Evolutionary conservation across 1,140 invertebrate species (phyloP), one percentile per base, ranked within the genome.

Genomic region (Samia ricini): DNA sequence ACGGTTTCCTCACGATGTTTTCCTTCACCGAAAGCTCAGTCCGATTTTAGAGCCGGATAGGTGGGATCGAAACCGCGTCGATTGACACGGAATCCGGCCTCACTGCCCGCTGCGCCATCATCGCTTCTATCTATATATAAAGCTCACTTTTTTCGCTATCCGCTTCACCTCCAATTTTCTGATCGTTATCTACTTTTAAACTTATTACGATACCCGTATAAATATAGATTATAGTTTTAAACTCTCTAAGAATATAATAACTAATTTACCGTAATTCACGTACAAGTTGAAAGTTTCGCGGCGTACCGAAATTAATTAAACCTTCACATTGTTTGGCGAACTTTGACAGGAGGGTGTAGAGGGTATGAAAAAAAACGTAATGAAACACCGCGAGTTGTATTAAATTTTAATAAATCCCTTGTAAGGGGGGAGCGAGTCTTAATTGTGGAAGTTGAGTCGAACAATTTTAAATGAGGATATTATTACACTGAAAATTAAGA

Each of bases 291-390:
- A 55, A 55, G 52, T 55, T 22, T 22, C 15, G 48, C 48, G 24
- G 33, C 52, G 52, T 12, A 55, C 22, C 19, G 24, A 55, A 55
- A 55, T 55, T 55, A 55, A 55, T 55, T 23, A 55, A 55, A 23
- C 22, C 52, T 23, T 55, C 21, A 42, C 33, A 24, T 55, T 55
- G 50, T 52, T 21, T 55, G 24, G 15, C 15, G 15, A 55, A 55
- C 52, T 55, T 55, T 55, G 52, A 55, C 52, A 55, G 52, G 22
- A 23, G 52, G 24, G 22, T 8, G 52, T 10, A 22, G 21, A 15
- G 24, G 20, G 4, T 22, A 5, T 5, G 15, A 4, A 19, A 55
- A 55, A 55, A 55, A 55, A 55, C 7, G 33, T 42, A 42, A 42
- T 42, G 33, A 42, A 42, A 42, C 33, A 42, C 33, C 33, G 33